These are phyloP conservation scores for Orthosia gothica DNA, from an alignment of 2,888 invertebrate species.

Conservation along the genomic window DNA sequence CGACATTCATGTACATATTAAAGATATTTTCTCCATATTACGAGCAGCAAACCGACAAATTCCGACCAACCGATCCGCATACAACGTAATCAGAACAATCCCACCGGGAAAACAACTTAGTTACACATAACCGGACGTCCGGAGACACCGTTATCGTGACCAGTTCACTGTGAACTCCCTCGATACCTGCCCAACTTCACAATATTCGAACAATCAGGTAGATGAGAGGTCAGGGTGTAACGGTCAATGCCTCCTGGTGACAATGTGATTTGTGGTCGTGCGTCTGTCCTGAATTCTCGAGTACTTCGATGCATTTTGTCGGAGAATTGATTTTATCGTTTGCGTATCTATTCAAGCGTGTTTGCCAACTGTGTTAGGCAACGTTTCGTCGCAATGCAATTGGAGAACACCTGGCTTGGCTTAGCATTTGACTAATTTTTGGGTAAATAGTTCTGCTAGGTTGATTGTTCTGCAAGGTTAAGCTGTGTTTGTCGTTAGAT, in stretches of 20 bases:
- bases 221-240: constrained; percentile 45
- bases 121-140: constrained; percentile 71
- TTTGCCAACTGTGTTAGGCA: constrained; percentile 22
- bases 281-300: constrained; percentile 51
- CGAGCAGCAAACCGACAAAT: constrained; percentile 41
- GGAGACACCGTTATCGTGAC: constrained; percentile 58
- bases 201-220: constrained; percentile 14
- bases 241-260: constrained; percentile 55
- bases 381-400: constrained; percentile 27
- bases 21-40: constrained; percentile 11
- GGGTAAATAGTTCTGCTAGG: background rate
- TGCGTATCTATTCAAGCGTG: constrained; percentile 29
- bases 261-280: constrained; percentile 67
- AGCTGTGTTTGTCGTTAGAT: background rate
- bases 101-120: constrained; percentile 74
- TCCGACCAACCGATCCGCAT: constrained; percentile 49
- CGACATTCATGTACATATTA: background rate
- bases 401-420: constrained; percentile 8
- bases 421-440: constrained; percentile 6
- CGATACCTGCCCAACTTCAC: constrained; percentile 1
- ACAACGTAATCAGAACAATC: constrained; percentile 67
- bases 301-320: constrained; percentile 57
- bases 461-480: background rate
- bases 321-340: constrained; percentile 62
- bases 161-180: constrained; percentile 56